Conservation (phyloP, 2,888 invertebrate species). For the Lobophora halterata region DNA sequence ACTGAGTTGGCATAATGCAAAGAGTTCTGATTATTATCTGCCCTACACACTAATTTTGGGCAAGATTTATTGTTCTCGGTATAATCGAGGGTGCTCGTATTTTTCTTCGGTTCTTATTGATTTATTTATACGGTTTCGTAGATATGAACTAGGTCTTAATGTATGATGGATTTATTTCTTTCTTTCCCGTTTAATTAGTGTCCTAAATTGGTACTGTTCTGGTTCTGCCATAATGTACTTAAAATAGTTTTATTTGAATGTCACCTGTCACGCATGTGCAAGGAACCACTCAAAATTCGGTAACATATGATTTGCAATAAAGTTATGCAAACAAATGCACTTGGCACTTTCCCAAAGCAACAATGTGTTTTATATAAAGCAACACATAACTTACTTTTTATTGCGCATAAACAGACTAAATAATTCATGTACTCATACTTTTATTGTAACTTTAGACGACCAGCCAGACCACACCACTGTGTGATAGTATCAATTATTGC, state of each 20-base stretch:
- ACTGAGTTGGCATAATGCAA: conserved; percentile 4
- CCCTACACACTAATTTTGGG: conserved; percentile 16
- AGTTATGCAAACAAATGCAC: conserved; percentile 7
- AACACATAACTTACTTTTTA: conserved; percentile 18
- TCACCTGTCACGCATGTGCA: too few species aligned
- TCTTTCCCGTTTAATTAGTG: conserved; percentile 1
- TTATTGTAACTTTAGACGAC: conserved; percentile 20
- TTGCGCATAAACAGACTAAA: conserved; percentile 19
- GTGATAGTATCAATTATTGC: too few species aligned
- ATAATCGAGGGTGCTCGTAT: conserved; percentile 14
- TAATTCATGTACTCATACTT: conserved; percentile 22
- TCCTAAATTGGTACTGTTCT: too few species aligned
- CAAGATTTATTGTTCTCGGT: conserved; percentile 16
- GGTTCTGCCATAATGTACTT: too few species aligned
- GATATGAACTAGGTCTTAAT: neutral
- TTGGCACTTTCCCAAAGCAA: conserved; percentile 18
- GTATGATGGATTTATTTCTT: conserved; percentile 1
- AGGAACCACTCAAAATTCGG: neutral
- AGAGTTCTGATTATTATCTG: conserved; percentile 12
- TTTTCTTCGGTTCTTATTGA: conserved; percentile 11
- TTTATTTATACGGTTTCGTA: conserved; percentile 3
- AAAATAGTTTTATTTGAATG: neutral
- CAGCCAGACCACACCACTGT: conserved; percentile 20
- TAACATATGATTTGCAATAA: neutral
- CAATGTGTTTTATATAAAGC: conserved; percentile 13